phyloP scores from a whole-genome alignment of 2,888 invertebrate genomes.

The Ophraella communa region DNA sequence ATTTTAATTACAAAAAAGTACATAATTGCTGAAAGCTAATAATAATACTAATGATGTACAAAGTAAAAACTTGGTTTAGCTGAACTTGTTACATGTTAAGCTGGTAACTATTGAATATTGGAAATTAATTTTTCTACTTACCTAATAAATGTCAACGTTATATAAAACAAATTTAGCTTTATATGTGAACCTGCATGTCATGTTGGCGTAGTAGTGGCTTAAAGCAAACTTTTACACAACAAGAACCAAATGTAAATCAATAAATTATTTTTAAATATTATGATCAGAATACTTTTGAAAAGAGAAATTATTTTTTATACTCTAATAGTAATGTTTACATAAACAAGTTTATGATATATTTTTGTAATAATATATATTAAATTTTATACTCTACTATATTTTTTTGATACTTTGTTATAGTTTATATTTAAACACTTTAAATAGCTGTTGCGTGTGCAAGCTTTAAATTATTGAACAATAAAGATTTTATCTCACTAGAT shows the following conservation, averaged over 20 bases:
- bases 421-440: background rate
- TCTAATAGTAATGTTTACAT: background rate
- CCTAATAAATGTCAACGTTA: no score
- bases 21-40: no score
- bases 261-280: background rate
- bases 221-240: no score
- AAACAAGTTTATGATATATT: background rate
- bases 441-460: background rate
- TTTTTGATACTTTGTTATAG: constrained; percentile 4
- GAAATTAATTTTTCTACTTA: no score
- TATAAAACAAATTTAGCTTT: no score
- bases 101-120: no score
- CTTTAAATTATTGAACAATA: background rate
- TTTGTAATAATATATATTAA: background rate
- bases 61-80: no score
- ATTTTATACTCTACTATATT: constrained; percentile 1
- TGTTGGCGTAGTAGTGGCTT: no score
- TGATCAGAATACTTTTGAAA: background rate
- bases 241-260: background rate
- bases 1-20: no score
- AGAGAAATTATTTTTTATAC: background rate
- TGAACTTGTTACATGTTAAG: no score
- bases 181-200: no score
- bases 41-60: no score
- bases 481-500: background rate